These are phyloP conservation scores for Lemur catta DNA, from an alignment of 2,797 vertebrate species.

Conservation along the genomic window DNA sequence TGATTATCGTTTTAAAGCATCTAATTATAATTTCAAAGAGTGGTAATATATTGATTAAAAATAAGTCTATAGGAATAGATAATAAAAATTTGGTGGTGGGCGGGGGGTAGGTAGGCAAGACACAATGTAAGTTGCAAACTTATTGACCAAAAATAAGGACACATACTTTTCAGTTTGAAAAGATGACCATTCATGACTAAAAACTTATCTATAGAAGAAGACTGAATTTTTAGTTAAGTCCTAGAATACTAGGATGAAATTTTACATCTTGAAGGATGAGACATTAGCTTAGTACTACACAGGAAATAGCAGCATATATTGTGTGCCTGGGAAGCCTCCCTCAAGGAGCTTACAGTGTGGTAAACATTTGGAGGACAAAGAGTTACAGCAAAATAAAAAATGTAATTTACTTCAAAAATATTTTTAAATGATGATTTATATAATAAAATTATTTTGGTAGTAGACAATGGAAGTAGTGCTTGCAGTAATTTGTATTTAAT, in stretches of 20 bases:
- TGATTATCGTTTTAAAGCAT: slow-evolving; percentile 12
- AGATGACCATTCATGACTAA: background rate
- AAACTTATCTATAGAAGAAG: background rate
- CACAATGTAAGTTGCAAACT: background rate
- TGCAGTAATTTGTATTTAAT: background rate
- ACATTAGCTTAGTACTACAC: background rate
- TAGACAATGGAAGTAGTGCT: background rate
- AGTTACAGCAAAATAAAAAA: background rate
- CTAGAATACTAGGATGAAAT: background rate
- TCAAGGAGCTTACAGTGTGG: background rate
- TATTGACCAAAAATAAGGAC: background rate
- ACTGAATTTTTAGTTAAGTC: background rate
- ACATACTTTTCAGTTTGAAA: background rate
- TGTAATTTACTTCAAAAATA: background rate
- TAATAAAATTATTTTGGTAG: background rate
- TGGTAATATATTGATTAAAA: background rate
- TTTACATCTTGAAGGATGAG: background rate
- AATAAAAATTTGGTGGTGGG: background rate
- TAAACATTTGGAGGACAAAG: background rate
- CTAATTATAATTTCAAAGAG: slow-evolving; percentile 21
- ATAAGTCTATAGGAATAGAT: background rate
- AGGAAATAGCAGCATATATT: background rate
- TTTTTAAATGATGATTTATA: background rate
- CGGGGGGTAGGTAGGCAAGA: background rate
- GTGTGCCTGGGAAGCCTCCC: background rate